Evolutionary conservation across 2,797 vertebrate genomes (phyloP), one percentile per base, ranked within the genome.

Genomic region (Chaunax sp.): DNA sequence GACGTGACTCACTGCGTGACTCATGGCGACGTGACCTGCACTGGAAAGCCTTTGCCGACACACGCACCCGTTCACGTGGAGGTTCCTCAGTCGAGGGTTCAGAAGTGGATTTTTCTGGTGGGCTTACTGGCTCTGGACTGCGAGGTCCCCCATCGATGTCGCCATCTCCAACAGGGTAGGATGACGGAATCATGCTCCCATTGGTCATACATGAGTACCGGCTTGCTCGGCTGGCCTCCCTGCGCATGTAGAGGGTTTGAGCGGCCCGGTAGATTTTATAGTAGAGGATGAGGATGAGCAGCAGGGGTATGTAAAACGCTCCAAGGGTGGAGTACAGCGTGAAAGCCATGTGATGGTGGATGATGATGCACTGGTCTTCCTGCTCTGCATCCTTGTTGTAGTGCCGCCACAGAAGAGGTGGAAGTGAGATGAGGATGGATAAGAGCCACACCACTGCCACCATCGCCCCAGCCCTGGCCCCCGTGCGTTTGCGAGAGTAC

Each of bases 251-350:
- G 55, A 98, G 95, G 10, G 93, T 97, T 88, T 98, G 96, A 80
- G 97, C 98, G 1, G 98, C 98, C 46, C 93, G 93, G 85, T 98
- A 99, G 89, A 99, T 99, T 92, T 98, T 98, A 85, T 98, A 99
- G 85, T 99, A 99, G 74, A 99, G 97, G 80, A 98, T 97, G 82
- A 99, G 92, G 79, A 99, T 98, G 85, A 99, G 91, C 64, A 95
- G 89, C 44, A 99, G 85, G 0, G 98, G 98, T 77, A 99, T 97
- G 84, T 99, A 99, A 92, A 99, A 99, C 4, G 97, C 98, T 41
- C 98, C 98, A 33, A 99, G 95, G 0, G 98, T 99, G 26, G 96
- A 95, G 80, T 99, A 99, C 86, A 99, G 93, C 30, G 96, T 97
- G 73, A 88, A 98, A 67, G 94, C 92, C 18, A 99, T 96, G 85